These are phyloP conservation scores for Melanostoma scalare DNA, from an alignment of 2,888 invertebrate species.

Conservation along the genomic window DNA sequence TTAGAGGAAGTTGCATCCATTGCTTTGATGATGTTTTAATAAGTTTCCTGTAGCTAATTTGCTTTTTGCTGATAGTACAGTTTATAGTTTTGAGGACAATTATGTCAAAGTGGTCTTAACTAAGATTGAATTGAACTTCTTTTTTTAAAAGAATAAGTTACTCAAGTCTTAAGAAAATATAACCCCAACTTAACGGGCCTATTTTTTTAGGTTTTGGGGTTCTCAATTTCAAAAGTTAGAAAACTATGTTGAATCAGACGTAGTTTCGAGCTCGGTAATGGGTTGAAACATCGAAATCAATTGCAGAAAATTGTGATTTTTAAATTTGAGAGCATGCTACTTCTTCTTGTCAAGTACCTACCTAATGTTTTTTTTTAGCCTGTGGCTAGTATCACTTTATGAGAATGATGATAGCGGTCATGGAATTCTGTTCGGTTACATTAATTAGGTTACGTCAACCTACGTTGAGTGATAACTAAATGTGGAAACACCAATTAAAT, in stretches of 20 bases:
- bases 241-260: too few relatives aligned
- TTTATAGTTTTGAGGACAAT: too few relatives aligned
- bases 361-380: too few relatives aligned
- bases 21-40: slow-evolving; percentile 28
- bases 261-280: too few relatives aligned
- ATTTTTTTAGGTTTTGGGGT: background rate
- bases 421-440: slow-evolving; percentile 73
- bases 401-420: slow-evolving; percentile 38
- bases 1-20: slow-evolving; percentile 45
- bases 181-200: background rate
- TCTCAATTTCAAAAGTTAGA: slow-evolving; percentile 26
- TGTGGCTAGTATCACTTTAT: too few relatives aligned
- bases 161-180: too few relatives aligned
- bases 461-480: too few relatives aligned
- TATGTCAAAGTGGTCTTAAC: too few relatives aligned
- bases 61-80: background rate
- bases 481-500: slow-evolving; percentile 63
- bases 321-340: too few relatives aligned
- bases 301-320: too few relatives aligned
- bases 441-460: slow-evolving; percentile 74
- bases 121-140: slow-evolving; percentile 1
- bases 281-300: too few relatives aligned
- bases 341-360: too few relatives aligned
- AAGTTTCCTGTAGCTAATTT: slow-evolving; percentile 13
- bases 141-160: background rate